Conservation (phyloP, 2,113 vertebrate species). For the Poeciliopsis prolifica region DNA sequence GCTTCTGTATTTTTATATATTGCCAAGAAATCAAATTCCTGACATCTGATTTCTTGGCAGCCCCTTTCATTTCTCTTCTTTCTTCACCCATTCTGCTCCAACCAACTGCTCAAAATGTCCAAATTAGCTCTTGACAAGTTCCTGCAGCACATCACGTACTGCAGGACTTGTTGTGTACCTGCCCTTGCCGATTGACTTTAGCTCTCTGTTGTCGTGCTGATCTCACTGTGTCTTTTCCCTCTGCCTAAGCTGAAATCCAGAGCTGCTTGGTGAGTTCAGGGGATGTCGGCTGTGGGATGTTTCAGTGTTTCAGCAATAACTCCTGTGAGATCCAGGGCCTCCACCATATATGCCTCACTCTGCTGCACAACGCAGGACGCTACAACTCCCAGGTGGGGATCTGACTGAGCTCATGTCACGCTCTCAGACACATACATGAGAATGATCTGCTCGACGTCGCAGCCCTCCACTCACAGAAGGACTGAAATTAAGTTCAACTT, state of each 20-base stretch:
- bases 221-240: not conserved
- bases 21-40: not conserved
- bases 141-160: too few species aligned
- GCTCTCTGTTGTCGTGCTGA: not conserved
- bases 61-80: too few species aligned
- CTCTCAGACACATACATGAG: not conserved
- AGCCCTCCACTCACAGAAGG: not conserved
- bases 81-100: too few species aligned
- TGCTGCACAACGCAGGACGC: conserved; percentile 95
- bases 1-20: too few species aligned
- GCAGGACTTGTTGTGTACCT: not conserved
- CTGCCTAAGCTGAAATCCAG: conserved; percentile 88
- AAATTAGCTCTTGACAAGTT: too few species aligned
- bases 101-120: too few species aligned
- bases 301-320: conserved; percentile 96
- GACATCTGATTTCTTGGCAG: not conserved
- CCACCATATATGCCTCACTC: conserved; percentile 93
- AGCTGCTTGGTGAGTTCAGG: conserved; percentile 91
- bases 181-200: too few species aligned
- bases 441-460: not conserved
- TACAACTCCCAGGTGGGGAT: conserved; percentile 92
- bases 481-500: conserved; percentile 1
- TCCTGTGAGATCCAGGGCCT: conserved; percentile 93
- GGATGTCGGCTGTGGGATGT: conserved; percentile 93
- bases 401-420: not conserved